A percentile compares a stretch with the other conserved stretches of the same genome.
These are phyloP conservation scores for Eristalis pertinax DNA, from an alignment of 2,888 invertebrate species.

Conservation along the genomic window DNA sequence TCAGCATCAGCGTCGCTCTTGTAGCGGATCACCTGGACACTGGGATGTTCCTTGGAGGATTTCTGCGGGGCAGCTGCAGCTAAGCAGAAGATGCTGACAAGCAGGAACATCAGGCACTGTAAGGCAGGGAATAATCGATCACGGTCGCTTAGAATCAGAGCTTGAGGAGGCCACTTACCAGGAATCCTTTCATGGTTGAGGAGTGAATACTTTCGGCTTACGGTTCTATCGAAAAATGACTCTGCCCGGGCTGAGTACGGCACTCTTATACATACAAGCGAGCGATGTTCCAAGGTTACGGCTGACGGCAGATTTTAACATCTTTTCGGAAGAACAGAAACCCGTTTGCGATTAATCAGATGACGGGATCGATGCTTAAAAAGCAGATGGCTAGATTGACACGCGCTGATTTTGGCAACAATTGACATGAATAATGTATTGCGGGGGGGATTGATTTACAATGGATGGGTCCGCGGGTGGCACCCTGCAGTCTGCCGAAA, in stretches of 20 bases:
- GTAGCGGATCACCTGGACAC: conserved; percentile 38
- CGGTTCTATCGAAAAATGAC: conserved; percentile 28
- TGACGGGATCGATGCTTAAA: neutral
- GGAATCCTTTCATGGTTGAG: conserved; percentile 35
- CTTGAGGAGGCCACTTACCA: conserved; percentile 20
- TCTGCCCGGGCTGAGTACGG: neutral
- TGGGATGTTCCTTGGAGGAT: conserved; percentile 4
- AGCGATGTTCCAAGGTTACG: conserved; percentile 28
- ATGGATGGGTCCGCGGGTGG: neutral
- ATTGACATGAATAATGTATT: neutral
- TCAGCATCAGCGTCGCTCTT: conserved; percentile 45
- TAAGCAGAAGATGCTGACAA: conserved; percentile 25
- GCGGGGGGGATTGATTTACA: neutral
- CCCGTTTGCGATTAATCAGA: conserved; percentile 12
- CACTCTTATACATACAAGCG: conserved; percentile 40
- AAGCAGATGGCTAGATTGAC: neutral
- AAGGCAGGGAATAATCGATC: neutral
- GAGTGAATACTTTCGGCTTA: neutral
- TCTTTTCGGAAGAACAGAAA: neutral
- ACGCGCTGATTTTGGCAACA: conserved; percentile 17
- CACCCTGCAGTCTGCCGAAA: conserved; percentile 4
- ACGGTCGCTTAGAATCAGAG: neutral
- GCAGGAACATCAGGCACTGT: conserved; percentile 32
- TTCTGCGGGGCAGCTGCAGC: conserved; percentile 31
- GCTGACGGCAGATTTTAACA: conserved; percentile 9